Base-by-base conservation (phyloP, 2,888 invertebrate genomes). In the Tyria jacobaeae region DNA sequence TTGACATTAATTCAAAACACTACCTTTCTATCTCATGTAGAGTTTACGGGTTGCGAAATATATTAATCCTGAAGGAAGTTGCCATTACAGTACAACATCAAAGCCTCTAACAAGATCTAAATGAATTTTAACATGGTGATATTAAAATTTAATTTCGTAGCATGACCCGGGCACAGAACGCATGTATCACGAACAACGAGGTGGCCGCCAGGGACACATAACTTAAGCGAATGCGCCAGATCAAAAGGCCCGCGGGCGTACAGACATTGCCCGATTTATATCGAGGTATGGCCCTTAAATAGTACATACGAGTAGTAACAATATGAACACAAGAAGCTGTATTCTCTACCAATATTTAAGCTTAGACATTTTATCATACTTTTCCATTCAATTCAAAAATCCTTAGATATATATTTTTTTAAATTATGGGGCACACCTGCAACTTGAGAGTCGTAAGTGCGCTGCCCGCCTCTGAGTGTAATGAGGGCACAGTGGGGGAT, bases 151-250 rank as follows among this genome's bases (percentile, higher is more conserved):
- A 71, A 73, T 75, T 66, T 67, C 51, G 62, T 66, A 56, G 58
- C 64, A 57, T 35, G 44, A 51, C 49, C 64, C 64, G 51, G 57
- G 61, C 61, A 62, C 61, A 44, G 25, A 61, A 67, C 62, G 62
- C 77, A 80, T 80, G 82, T 63, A 78, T 82, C 82, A 82, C 64
- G 61, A 67, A 53, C 71, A 78, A 74, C 73, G 68, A 76, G 71
- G 75, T 0, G 74, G 80, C 73, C 92, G 81, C 91, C 76, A 77
- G 92, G 92, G 92, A 87, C 83, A 81, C 86, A 91, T 92, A 92
- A 92, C 84, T 92, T 91, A 89, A 87, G 86, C 87, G 87, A 76
- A 79, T 75, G 81, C 82, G 79, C 78, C 85, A 85, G 88, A 90
- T 90, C 90, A 89, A 85, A 89, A 86, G 83, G 86, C 84, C 90